Percentiles rank a stretch among this genome's conserved stretches.
Conservation (phyloP, 1,140 invertebrate species). For the Cepaea nemoralis region DNA sequence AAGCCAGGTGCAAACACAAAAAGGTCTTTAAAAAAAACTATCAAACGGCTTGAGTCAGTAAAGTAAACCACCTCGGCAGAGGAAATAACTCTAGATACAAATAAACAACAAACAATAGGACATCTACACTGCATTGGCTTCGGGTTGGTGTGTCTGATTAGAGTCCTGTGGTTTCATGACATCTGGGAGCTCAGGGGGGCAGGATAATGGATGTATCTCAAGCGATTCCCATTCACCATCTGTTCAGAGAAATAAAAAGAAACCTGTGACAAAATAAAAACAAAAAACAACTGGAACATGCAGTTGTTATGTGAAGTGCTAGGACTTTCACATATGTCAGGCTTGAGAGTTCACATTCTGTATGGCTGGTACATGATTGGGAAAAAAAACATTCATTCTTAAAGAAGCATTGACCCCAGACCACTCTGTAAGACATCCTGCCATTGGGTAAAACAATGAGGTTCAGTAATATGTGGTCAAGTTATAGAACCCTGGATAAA, state of each 20-base stretch:
- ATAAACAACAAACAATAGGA: background rate
- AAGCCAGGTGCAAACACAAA: background rate
- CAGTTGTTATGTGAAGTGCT: too few relatives aligned
- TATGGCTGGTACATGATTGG: too few relatives aligned
- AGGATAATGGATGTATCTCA: slow-evolving; percentile 92
- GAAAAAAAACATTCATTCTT: too few relatives aligned
- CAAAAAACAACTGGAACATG: too few relatives aligned
- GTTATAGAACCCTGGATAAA: too few relatives aligned
- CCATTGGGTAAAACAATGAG: too few relatives aligned
- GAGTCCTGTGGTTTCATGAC: slow-evolving; percentile 94
- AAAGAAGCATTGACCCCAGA: too few relatives aligned
- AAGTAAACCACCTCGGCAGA: background rate
- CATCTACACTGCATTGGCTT: slow-evolving; percentile 22
- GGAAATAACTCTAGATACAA: background rate
- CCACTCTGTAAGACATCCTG: too few relatives aligned
- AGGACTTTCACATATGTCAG: too few relatives aligned
- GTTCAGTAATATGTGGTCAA: too few relatives aligned
- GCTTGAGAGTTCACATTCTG: too few relatives aligned
- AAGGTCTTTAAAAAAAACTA: background rate
- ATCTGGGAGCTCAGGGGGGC: slow-evolving; percentile 94
- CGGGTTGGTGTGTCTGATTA: slow-evolving; percentile 59
- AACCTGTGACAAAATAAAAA: too few relatives aligned
- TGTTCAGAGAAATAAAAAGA: slow-evolving; percentile 74
- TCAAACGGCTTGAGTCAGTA: background rate
- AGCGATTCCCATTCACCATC: slow-evolving; percentile 90